Evolutionary conservation across 1,140 invertebrate species (phyloP).

Genomic region (Eueides isabella): DNA sequence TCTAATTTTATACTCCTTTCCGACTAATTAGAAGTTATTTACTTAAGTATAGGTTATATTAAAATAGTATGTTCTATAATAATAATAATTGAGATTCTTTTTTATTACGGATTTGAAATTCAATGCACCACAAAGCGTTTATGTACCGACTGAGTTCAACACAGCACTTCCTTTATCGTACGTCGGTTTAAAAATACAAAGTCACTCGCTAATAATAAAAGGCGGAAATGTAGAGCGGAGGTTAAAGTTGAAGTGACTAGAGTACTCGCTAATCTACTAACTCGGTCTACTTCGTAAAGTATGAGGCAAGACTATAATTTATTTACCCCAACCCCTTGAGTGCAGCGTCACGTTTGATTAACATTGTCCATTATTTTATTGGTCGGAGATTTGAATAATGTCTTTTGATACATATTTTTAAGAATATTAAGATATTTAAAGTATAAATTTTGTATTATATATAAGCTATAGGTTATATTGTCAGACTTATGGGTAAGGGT

Average conservation of each 20-base stretch:
- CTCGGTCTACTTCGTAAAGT: conserved; percentile 8
- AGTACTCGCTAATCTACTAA: conserved; percentile 14
- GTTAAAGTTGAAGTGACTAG: conserved; percentile 6
- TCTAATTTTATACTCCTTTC: no score
- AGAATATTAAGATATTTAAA: no score
- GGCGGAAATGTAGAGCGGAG: conserved; percentile 10
- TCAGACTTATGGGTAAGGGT: no score
- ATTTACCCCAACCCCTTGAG: neutral
- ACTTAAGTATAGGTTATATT: no score
- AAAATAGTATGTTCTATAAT: no score
- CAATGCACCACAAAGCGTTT: neutral
- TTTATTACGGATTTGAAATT: neutral
- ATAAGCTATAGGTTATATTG: no score
- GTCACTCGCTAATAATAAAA: conserved; percentile 5
- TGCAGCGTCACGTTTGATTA: conserved; percentile 2
- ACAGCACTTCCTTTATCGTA: neutral
- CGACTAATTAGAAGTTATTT: no score
- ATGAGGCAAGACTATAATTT: conserved; percentile 13
- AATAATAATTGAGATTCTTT: no score
- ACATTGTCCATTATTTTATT: neutral
- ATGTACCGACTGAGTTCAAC: no score
- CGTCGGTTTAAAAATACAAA: neutral
- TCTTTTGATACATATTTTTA: neutral
- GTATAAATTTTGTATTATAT: no score
- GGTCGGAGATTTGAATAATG: neutral